A percentile compares a stretch with the other conserved stretches of the same genome.
Conservation (phyloP, 2,113 vertebrate species). For the Sitta europaea region DNA sequence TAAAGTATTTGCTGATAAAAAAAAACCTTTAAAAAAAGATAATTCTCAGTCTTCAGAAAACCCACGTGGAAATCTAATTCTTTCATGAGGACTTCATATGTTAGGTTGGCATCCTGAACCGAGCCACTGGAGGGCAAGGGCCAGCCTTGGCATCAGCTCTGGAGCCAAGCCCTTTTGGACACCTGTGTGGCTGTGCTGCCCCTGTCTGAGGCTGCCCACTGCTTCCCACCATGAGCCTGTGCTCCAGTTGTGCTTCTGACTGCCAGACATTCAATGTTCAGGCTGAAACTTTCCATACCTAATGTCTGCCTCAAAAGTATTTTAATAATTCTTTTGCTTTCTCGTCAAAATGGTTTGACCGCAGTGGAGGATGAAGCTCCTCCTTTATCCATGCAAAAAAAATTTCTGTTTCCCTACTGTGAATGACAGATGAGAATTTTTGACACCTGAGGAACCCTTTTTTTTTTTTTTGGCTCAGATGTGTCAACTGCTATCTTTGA, state of each 20-base stretch:
- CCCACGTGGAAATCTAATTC: background rate
- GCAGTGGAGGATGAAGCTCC: background rate
- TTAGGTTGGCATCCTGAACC: background rate
- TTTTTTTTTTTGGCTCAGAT: background rate
- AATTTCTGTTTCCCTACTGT: background rate
- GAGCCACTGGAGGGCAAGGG: background rate
- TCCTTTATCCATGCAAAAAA: background rate
- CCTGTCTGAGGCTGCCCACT: background rate
- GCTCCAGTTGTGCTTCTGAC: background rate
- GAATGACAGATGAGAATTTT: background rate
- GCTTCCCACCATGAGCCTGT: background rate
- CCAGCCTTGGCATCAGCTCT: background rate
- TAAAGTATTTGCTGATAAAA: background rate
- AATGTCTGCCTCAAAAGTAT: background rate
- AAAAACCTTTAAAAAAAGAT: background rate
- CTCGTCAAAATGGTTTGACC: background rate
- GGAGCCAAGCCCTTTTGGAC: background rate
- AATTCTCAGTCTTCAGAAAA: background rate
- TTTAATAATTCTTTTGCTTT: background rate
- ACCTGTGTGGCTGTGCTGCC: background rate
- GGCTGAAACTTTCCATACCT: background rate
- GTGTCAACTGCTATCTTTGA: background rate
- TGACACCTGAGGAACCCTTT: background rate
- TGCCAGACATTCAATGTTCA: background rate
- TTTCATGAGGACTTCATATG: background rate